Percentiles rank a stretch among this genome's conserved stretches.
Conservation (phyloP, 2,113 vertebrate species). For the Nothobranchius furzeri region DNA sequence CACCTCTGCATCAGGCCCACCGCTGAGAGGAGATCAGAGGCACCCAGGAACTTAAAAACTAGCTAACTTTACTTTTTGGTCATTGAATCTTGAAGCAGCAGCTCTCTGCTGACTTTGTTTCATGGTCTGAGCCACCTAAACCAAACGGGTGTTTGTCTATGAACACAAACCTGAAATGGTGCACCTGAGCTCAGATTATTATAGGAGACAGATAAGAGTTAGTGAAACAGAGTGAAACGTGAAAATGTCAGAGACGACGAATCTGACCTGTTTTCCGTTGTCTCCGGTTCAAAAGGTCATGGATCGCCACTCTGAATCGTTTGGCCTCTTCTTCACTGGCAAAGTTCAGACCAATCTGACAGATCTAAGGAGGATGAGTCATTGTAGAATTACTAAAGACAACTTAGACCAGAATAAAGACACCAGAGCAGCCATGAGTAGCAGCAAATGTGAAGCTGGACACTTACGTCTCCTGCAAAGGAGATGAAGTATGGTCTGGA, state of each 20-base stretch:
- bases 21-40: too few species aligned
- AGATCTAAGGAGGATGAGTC: constrained; percentile 77
- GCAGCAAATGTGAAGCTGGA: constrained; percentile 27
- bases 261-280: constrained; percentile 90
- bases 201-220: not conserved
- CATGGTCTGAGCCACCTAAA: too few species aligned
- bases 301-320: constrained; percentile 87
- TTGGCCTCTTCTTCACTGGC: constrained; percentile 97
- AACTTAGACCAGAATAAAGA: not conserved
- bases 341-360: constrained; percentile 97
- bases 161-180: not conserved
- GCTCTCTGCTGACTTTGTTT: too few species aligned
- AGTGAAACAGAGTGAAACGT: constrained; percentile 6
- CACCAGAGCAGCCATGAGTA: not conserved
- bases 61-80: too few species aligned
- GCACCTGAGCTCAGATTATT: not conserved
- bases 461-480: constrained; percentile 92
- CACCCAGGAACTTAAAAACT: too few species aligned
- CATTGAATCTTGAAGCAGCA: too few species aligned
- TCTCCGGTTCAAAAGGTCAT: constrained; percentile 88
- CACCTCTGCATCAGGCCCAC: too few species aligned
- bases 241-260: not conserved
- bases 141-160: too few species aligned
- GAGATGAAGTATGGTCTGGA: constrained; percentile 95
- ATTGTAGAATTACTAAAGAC: not conserved